Evolutionary conservation across 2,797 vertebrate species (phyloP), one percentile per base, ranked within the genome.

Genomic region (Hypotaenidia philippensis): DNA sequence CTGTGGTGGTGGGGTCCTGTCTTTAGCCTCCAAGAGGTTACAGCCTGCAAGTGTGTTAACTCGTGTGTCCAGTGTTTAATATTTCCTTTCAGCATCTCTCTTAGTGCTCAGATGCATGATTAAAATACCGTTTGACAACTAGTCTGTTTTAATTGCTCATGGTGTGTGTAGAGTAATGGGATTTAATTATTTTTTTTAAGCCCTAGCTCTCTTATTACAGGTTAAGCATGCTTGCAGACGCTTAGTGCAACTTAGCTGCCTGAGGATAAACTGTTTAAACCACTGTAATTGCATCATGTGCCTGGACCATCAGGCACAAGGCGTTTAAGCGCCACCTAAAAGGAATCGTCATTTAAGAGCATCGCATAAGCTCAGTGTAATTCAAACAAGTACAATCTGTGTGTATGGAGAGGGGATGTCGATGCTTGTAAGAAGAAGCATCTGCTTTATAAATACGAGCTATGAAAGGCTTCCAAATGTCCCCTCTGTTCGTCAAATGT

Each of bases 391-490:
- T 93, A 49, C 90, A 83, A 0, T 76, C 82, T 83, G 88, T 71
- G 89, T 83, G 78, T 77, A 32, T 50, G 83, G 63, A 84, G 69
- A 86, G 34, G 87, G 77, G 55, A 94, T 85, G 64, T 72, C 80
- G 68, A 89, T 91, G 65, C 88, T 93, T 92, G 84, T 71, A 95
- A 83, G 94, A 72, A 92, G 78, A 23, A 95, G 95, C 92, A 94
- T 96, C 89, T 95, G 94, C 89, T 94, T 96, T 94, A 82, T 91
- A 89, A 95, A 96, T 84, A 89, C 0, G 60, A 96, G 74, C 87
- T 85, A 87, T 44, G 91, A 95, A 92, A 90, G 87, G 75, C 90
- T 96, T 97, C 96, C 96, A 97, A 88, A 92, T 91, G 92, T 95
- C 92, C 76, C 85, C 94, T 97, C 91, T 96, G 75, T 89, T 97